Percentiles rank a stretch among this genome's conserved stretches.
These are phyloP conservation scores for Lytechinus pictus DNA, from an alignment of 35 echinoderm and acorn worm species.

Conservation along the genomic window DNA sequence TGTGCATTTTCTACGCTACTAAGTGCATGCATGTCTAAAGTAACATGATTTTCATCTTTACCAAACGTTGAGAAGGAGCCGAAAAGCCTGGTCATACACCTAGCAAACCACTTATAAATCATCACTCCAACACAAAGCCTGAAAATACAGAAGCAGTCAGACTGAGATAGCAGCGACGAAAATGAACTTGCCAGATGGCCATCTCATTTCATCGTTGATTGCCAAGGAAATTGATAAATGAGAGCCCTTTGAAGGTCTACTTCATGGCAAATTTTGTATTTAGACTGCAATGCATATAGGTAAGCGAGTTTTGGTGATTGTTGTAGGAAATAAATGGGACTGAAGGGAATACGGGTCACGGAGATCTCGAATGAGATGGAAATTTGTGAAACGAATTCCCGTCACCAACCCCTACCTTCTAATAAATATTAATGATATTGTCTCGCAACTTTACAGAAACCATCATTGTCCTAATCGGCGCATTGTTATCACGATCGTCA, in stretches of 20 bases:
- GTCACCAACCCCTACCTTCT: neutral
- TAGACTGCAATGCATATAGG: neutral
- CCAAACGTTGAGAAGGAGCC: too few relatives aligned
- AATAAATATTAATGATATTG: too few relatives aligned
- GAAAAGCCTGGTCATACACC: neutral
- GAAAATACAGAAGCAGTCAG: neutral
- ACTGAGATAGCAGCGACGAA: neutral
- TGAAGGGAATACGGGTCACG: neutral
- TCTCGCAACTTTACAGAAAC: too few relatives aligned
- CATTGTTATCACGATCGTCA: too few relatives aligned
- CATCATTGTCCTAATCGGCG: too few relatives aligned
- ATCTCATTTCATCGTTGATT: neutral
- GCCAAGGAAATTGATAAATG: neutral
- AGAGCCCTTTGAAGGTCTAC: neutral
- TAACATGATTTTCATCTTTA: too few relatives aligned
- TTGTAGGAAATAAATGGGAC: neutral
- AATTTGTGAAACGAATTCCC: neutral
- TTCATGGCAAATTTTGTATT: conserved; percentile 6
- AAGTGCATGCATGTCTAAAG: too few relatives aligned
- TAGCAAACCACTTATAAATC: neutral
- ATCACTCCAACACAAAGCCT: neutral
- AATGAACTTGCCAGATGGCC: neutral
- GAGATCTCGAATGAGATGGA: neutral
- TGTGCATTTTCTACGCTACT: neutral
- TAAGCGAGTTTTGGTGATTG: neutral